Percentiles rank a stretch among this genome's conserved stretches.
These are phyloP conservation scores for Gyps fulvus DNA, from an alignment of 2,113 vertebrate genomes.

Conservation along the genomic window DNA sequence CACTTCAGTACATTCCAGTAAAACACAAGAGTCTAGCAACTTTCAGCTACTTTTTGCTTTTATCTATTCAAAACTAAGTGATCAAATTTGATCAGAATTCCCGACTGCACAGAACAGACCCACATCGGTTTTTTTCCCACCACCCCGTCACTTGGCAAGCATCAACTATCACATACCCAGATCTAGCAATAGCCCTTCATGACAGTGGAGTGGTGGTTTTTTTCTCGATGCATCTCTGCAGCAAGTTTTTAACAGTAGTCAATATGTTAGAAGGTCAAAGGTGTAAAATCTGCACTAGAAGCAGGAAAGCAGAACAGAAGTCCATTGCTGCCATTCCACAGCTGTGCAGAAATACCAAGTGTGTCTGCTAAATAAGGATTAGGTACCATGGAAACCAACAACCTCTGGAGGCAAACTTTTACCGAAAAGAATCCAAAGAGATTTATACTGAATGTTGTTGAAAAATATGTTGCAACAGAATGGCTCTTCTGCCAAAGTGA, in stretches of 20 bases:
- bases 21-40: background rate
- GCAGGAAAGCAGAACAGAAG: background rate
- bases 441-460: background rate
- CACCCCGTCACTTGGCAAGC: background rate
- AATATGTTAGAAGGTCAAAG: background rate
- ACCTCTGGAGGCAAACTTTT: slow-evolving; percentile 13
- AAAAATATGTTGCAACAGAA: background rate
- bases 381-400: slow-evolving; percentile 39
- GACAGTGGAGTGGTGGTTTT: background rate
- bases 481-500: background rate
- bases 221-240: background rate
- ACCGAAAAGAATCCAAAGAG: background rate
- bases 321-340: background rate
- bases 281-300: background rate
- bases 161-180: background rate
- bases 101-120: background rate
- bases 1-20: background rate
- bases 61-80: background rate
- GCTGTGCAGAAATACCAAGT: slow-evolving; percentile 24
- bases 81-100: background rate
- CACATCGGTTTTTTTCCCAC: background rate
- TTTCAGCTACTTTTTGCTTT: background rate
- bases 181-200: background rate
- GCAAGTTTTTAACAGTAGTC: background rate
- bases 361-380: slow-evolving; percentile 16